phyloP scores from a whole-genome alignment of 2,888 invertebrate genomes.

The Gonocerus acuteangulatus region DNA sequence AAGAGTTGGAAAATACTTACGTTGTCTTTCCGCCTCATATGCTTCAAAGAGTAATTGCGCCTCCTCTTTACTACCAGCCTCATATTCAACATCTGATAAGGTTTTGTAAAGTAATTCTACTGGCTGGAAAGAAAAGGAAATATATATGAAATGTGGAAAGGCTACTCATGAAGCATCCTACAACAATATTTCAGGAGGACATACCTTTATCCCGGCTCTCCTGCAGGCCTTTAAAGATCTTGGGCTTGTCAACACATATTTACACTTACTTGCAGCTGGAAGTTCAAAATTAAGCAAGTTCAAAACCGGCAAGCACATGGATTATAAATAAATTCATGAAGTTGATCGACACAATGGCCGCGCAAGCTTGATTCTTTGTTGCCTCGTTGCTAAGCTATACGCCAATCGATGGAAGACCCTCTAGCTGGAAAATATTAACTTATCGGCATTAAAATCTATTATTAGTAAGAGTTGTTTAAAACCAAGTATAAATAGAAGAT shows the following conservation, averaged over 20 bases:
- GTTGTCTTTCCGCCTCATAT: constrained; percentile 38
- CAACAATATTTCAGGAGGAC: too few species aligned
- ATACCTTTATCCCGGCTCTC: constrained; percentile 47
- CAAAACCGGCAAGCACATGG: constrained; percentile 38
- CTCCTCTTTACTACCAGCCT: constrained; percentile 37
- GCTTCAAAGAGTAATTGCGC: constrained; percentile 36
- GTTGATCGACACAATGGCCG: too few species aligned
- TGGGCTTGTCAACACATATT: constrained; percentile 50
- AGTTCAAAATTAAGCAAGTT: constrained; percentile 49
- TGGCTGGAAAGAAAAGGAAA: constrained; percentile 40
- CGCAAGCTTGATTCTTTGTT: too few species aligned
- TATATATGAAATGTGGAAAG: too few species aligned
- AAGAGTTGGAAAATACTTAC: too few species aligned
- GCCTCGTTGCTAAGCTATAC: too few species aligned
- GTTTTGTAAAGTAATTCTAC: constrained; percentile 43
- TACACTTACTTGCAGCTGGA: constrained; percentile 45
- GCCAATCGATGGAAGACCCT: too few species aligned
- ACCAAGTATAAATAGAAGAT: too few species aligned
- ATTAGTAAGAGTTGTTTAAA: too few species aligned
- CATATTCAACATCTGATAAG: constrained; percentile 42
- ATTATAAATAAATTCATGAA: constrained; percentile 12
- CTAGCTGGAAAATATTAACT: too few species aligned
- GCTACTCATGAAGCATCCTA: too few species aligned
- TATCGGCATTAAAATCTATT: too few species aligned
- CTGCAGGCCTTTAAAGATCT: constrained; percentile 49